Percentiles rank a stretch among this genome's conserved stretches.
Conservation (phyloP, 2,888 invertebrate genomes). For the Erebia aethiops region DNA sequence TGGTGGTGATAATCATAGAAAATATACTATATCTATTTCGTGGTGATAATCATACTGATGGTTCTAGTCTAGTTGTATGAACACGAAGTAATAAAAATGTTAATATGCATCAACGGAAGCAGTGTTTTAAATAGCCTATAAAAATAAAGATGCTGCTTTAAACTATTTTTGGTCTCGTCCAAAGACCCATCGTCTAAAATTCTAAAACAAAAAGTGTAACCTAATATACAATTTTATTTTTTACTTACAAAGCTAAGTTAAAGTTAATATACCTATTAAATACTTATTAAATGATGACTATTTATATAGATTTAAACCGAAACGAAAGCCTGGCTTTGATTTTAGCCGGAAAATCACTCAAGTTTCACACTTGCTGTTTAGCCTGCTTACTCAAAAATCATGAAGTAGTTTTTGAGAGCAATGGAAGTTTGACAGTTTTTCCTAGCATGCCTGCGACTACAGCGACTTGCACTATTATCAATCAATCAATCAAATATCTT, state of each 20-base stretch:
- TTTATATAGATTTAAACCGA: background rate
- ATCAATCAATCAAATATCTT: too few relatives aligned
- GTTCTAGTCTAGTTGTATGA: background rate
- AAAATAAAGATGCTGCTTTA: conserved; percentile 46
- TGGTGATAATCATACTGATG: conserved; percentile 1
- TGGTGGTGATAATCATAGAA: conserved; percentile 1
- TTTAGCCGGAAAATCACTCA: background rate
- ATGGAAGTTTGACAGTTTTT: background rate
- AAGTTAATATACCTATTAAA: too few relatives aligned
- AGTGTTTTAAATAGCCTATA: conserved; percentile 54
- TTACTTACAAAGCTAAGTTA: background rate
- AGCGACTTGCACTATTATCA: too few relatives aligned
- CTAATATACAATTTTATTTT: background rate
- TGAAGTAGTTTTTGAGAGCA: background rate
- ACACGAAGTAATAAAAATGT: conserved; percentile 33
- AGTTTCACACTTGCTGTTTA: background rate
- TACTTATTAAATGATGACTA: too few relatives aligned
- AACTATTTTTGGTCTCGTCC: conserved; percentile 32
- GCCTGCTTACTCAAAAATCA: conserved; percentile 1
- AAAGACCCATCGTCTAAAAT: background rate
- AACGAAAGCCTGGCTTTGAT: background rate
- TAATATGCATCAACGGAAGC: conserved; percentile 52
- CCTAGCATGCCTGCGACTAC: background rate
- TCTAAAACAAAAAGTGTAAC: background rate
- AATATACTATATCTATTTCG: too few relatives aligned